These are phyloP conservation scores for Sander lucioperca DNA, from an alignment of 2,113 vertebrate species.

Conservation along the genomic window DNA sequence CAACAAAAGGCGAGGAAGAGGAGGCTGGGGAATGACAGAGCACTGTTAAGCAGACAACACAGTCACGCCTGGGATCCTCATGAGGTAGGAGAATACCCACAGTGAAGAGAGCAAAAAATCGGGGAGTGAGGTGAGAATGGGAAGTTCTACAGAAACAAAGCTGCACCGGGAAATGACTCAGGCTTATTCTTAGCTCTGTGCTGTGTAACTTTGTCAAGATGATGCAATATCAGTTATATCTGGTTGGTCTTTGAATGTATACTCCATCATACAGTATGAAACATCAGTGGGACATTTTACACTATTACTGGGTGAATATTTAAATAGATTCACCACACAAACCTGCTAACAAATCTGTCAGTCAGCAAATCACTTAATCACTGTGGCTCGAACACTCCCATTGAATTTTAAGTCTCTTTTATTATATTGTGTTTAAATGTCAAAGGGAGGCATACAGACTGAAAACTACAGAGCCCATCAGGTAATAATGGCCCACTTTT, in stretches of 20 bases:
- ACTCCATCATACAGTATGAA: neutral
- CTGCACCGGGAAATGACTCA: neutral
- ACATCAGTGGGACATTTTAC: neutral
- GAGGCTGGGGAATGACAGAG: conserved; percentile 68
- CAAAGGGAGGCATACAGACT: no score
- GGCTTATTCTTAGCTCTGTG: conserved; percentile 9
- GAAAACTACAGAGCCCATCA: no score
- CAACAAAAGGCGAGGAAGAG: conserved; percentile 68
- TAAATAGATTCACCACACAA: neutral
- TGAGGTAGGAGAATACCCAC: conserved; percentile 46
- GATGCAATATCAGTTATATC: conserved; percentile 11
- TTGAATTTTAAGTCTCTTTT: no score
- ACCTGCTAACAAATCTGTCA: no score
- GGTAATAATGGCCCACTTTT: no score
- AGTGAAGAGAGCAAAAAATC: conserved; percentile 9
- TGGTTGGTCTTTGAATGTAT: neutral
- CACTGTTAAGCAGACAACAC: conserved; percentile 54
- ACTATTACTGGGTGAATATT: neutral
- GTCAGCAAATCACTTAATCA: no score
- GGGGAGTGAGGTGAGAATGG: neutral
- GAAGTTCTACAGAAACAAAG: conserved; percentile 21
- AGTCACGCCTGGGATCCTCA: conserved; percentile 46
- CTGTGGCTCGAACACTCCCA: no score
- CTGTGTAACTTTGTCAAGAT: neutral
- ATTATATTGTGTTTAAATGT: no score